Base-by-base conservation (phyloP, 1,140 invertebrate species). In the Leptinotarsa undecemlineata region DNA sequence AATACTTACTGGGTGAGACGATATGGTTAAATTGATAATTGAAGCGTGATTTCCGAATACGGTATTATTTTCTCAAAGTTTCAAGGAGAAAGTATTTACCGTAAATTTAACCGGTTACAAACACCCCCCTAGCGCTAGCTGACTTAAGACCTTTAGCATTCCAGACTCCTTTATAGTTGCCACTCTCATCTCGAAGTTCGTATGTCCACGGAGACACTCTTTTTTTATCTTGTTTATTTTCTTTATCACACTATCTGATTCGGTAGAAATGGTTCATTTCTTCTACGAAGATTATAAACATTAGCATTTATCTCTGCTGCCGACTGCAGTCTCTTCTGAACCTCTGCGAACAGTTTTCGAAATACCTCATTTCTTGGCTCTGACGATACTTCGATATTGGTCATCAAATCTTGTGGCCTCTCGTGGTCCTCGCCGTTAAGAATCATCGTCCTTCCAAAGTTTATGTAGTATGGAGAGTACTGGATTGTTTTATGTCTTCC, bases 211-310 rank as follows among this genome's bases (percentile, higher is more conserved):
- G 23, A 23, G 23, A 23, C 4, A 23, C 23, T 23, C 23, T 23
- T 4, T 23, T 23, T n/a, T n/a, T n/a, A n/a, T n/a, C n/a, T n/a
- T n/a, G n/a, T n/a, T n/a, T n/a, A n/a, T n/a, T n/a, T n/a, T n/a
- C 23, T 23, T 4, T 5, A 23, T 63, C 72, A 73, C 21, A 80
- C 74, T n/a, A 71, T 21, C 8, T 78, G 60, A 14, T 71, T 74
- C 4, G 60, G 21, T 4, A 21, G 1, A 68, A 76, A 19, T 57
- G 17, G 6, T 20, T 19, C 62, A 19, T 1, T 63, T 19, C 1
- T 14, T 1, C 62, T 14, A 20, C 62, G 62, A 63, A 63, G 19
- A 20, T 17, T 23, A 23, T 63, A 63, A 11, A 13, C 26, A 19
- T 68, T 68, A 19, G n/a, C 33, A 19, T 26, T 68, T 42, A 3